Evolutionary conservation across 2,797 vertebrate genomes (phyloP).

Genomic region (Cossypha niveicapilla): DNA sequence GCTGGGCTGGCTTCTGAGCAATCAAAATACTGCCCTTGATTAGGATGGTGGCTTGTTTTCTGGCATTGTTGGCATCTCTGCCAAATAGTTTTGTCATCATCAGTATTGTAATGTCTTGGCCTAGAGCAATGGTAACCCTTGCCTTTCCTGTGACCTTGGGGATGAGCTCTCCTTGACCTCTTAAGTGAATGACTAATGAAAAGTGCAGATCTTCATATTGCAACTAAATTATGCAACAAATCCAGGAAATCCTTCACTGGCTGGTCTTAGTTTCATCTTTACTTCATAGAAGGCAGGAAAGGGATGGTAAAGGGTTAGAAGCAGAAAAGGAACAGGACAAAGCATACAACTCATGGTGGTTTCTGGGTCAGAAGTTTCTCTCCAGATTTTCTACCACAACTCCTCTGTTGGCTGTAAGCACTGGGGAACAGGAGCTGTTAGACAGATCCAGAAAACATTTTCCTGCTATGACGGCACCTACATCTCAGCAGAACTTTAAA

Average conservation of each 20-base stretch:
- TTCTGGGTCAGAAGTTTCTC: not conserved
- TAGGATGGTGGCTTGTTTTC: not conserved
- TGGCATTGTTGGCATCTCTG: not conserved
- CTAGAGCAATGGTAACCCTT: not conserved
- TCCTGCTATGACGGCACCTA: not conserved
- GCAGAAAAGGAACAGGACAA: not conserved
- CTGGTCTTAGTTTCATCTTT: not conserved
- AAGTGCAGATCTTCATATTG: not conserved
- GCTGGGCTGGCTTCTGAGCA: conserved; percentile 15
- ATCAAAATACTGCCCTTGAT: not conserved
- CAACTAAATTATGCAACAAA: not conserved
- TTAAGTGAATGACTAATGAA: not conserved
- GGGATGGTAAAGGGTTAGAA: not conserved
- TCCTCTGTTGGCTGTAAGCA: not conserved
- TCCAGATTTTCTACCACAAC: not conserved
- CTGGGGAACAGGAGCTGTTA: not conserved
- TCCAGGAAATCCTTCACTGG: not conserved
- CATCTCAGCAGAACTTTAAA: not conserved
- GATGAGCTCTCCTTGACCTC: not conserved
- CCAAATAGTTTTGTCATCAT: conserved; percentile 19
- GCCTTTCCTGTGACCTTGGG: not conserved
- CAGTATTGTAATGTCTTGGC: not conserved
- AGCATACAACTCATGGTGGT: not conserved
- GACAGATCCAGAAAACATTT: not conserved
- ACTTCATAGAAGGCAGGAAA: not conserved